Evolutionary conservation across 1,140 invertebrate species (phyloP), one percentile per base, ranked within the genome.

Genomic region (Meloidogyne hapla): DNA sequence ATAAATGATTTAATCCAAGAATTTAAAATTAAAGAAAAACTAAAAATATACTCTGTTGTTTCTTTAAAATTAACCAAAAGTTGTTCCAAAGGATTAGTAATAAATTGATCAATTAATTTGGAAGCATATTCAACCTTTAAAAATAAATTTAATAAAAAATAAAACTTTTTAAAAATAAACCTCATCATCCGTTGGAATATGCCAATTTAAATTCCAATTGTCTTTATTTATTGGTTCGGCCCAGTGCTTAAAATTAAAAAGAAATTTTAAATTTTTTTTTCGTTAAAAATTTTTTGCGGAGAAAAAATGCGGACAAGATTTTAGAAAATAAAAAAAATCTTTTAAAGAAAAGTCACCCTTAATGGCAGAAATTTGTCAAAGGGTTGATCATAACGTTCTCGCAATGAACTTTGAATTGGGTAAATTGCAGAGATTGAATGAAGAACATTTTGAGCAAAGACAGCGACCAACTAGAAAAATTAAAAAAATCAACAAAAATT

Each of bases 321-420:
- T 6, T 33, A 6, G 33, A 4, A 1, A 8, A 33, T 8, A 33
- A 15, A 65, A 73, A 10, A 28, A 69, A 2, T 8, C 0, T 0
- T 1, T n/a, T n/a, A n/a, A n/a, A n/a, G n/a, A 63, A 69, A 42
- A 18, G 68, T 87, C 88, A 92, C 91, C 84, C 89, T 87, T 21
- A 94, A 91, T 4, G 93, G 91, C 12, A 94, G 88, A 89, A 92
- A 93, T 68, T 93, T 90, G 61, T 90, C 89, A 1, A 92, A 88
- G 1, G 91, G 90, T 68, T 90, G 88, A 68, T 92, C 90, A 78
- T 63, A 75, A 15, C 62, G 33, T 13, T 66, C 23, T 26, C 63
- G 40, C 5, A 91, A 91, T 72, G 91, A 89, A 13, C 90, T 91
- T 92, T 66, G 26, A 12, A 67, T 79, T 62, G 92, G 89, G 77